Conservation (phyloP, 2,113 vertebrate genomes). For the Trochalopteron elliotii region DNA sequence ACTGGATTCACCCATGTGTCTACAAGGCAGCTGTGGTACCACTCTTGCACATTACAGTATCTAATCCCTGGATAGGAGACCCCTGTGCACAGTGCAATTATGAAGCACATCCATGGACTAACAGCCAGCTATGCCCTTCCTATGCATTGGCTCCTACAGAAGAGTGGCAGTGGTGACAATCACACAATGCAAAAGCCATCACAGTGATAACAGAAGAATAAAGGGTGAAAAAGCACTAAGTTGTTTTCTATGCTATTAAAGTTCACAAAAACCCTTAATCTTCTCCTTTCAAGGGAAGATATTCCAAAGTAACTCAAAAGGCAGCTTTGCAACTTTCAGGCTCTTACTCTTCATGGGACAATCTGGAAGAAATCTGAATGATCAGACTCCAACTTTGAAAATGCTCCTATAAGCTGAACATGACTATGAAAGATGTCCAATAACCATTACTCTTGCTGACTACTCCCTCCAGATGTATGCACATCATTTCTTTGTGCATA, state of each 20-base stretch:
- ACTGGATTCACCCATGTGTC: not conserved
- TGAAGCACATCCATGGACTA: not conserved
- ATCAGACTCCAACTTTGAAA: not conserved
- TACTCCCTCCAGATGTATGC: not conserved
- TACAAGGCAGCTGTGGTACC: not conserved
- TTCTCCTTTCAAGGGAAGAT: not conserved
- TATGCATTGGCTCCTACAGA: not conserved
- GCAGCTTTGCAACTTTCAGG: not conserved
- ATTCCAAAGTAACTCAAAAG: not conserved
- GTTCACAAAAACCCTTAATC: not conserved
- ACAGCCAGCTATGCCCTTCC: not conserved
- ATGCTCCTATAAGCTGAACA: not conserved
- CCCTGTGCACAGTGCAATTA: not conserved
- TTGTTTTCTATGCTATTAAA: not conserved
- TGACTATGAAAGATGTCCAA: not conserved
- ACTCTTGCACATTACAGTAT: not conserved
- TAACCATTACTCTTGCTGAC: not conserved
- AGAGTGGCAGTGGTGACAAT: not conserved
- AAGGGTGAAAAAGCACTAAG: not conserved
- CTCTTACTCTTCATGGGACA: not conserved
- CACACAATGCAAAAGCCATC: not conserved
- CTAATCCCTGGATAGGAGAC: rapidly evolving
- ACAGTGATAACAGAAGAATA: not conserved
- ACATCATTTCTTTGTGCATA: not conserved
- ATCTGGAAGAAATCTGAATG: not conserved